Percentiles rank a stretch among this genome's conserved stretches.
These are phyloP conservation scores for Leptopterna dolabrata DNA, from an alignment of 2,888 invertebrate species.

Conservation along the genomic window DNA sequence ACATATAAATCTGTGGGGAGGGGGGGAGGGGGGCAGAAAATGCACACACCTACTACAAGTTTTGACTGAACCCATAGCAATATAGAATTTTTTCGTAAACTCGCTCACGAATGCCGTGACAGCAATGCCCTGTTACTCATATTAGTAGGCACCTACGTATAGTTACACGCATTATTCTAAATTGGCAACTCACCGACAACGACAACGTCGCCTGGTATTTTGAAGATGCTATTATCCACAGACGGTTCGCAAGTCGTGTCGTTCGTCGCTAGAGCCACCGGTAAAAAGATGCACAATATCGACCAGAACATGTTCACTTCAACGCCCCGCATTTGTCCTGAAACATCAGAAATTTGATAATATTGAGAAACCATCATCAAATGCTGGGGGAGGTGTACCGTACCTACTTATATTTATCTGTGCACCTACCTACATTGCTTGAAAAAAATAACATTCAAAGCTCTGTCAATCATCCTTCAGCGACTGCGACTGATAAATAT, in stretches of 20 bases:
- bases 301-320: background rate
- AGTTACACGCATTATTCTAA: too few relatives aligned
- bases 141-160: too few relatives aligned
- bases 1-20: too few relatives aligned
- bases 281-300: background rate
- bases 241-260: conserved; percentile 27
- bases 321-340: background rate
- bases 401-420: background rate
- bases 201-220: conserved; percentile 60
- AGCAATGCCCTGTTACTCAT: too few relatives aligned
- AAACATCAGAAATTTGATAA: background rate
- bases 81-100: too few relatives aligned
- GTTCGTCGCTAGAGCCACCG: background rate
- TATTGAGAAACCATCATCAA: background rate
- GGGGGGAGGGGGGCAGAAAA: too few relatives aligned
- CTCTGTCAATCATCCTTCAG: too few relatives aligned
- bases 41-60: too few relatives aligned
- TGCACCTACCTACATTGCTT: background rate
- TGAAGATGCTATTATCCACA: conserved; percentile 52
- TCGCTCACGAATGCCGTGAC: too few relatives aligned
- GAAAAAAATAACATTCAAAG: background rate
- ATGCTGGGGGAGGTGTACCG: background rate
- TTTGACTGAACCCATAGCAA: too few relatives aligned
- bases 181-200: conserved; percentile 59
- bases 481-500: too few relatives aligned